Evolutionary conservation across 2,888 invertebrate species (phyloP).

Genomic region (Eueremaeus valkanovi): DNA sequence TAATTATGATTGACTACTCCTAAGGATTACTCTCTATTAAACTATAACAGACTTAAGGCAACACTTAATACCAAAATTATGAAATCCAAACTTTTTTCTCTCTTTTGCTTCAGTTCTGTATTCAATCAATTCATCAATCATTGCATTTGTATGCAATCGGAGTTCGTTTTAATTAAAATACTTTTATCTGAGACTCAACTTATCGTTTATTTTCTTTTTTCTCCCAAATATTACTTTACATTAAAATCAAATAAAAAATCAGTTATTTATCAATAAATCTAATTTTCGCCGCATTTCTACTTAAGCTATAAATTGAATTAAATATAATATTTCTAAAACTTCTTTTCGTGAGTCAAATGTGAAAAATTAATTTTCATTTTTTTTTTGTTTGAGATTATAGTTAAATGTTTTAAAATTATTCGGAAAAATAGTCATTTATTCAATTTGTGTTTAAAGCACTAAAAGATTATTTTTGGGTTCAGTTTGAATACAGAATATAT

Average conservation of each 20-base stretch:
- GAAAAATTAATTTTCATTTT: background rate
- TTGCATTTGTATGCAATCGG: background rate
- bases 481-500: background rate
- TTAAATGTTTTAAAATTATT: background rate
- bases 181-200: background rate
- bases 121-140: conserved; percentile 17
- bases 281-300: background rate
- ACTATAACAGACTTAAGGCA: background rate
- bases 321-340: background rate
- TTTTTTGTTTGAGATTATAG: background rate
- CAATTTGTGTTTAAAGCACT: background rate
- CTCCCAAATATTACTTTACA: background rate
- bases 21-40: conserved; percentile 5
- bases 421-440: background rate
- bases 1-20: conserved; percentile 33
- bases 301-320: background rate
- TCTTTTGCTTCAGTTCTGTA: background rate
- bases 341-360: background rate
- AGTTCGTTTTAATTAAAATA: conserved; percentile 27
- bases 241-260: background rate
- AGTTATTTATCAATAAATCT: conserved; percentile 29
- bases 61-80: background rate
- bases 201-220: conserved; percentile 17
- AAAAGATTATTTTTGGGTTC: background rate
- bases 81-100: background rate